Conservation (phyloP, 2,888 invertebrate genomes). For the Heliconius charithonia region DNA sequence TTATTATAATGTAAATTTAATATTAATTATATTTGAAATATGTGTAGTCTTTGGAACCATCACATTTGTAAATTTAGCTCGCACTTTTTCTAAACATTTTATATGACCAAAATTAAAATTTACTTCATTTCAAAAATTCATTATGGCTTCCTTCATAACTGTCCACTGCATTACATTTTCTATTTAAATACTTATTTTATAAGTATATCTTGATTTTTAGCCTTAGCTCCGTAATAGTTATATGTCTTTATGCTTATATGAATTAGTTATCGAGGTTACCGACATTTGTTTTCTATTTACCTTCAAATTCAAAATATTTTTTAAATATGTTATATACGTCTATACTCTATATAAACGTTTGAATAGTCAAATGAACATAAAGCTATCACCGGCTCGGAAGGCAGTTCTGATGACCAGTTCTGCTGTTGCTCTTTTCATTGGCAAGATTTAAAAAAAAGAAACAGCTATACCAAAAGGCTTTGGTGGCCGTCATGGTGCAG, state of each 20-base stretch:
- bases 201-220: neutral
- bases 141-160: constrained; percentile 8
- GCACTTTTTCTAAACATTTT: neutral
- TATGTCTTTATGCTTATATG: neutral
- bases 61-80: neutral
- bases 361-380: no score
- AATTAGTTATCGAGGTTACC: neutral
- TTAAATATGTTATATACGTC: no score
- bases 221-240: neutral
- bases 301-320: neutral
- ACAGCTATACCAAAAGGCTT: no score
- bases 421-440: no score
- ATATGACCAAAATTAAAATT: constrained; percentile 5
- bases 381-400: no score
- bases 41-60: neutral
- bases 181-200: neutral
- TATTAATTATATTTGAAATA: no score
- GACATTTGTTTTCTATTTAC: neutral
- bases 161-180: neutral
- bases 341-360: no score
- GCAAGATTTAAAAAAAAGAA: no score
- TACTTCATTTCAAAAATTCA: neutral
- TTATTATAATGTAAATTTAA: no score
- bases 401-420: no score
- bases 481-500: no score